A percentile compares a stretch with the other conserved stretches of the same genome.
phyloP scores from a whole-genome alignment of 2,113 vertebrate genomes.

The Axis porcinus region DNA sequence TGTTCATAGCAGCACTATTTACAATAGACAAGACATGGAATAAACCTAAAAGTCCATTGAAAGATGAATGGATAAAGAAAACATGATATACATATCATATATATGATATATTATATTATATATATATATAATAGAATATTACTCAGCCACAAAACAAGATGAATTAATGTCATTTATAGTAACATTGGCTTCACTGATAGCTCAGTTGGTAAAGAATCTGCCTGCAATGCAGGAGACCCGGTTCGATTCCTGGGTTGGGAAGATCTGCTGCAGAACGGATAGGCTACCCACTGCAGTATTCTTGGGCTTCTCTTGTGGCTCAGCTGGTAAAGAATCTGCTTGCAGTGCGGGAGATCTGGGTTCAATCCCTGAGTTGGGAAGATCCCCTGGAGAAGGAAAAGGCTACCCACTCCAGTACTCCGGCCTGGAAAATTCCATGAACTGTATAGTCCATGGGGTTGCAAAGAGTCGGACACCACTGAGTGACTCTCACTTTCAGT shows the following conservation, averaged over 20 bases:
- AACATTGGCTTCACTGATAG: not conserved
- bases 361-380: not conserved
- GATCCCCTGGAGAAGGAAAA: not conserved
- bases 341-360: not conserved
- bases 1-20: not conserved
- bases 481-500: not conserved
- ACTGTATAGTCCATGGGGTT: not conserved
- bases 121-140: not conserved
- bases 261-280: accelerated
- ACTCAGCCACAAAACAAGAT: not conserved
- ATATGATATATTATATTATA: too few relatives aligned
- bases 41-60: not conserved
- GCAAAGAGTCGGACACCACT: not conserved
- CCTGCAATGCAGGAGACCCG: not conserved
- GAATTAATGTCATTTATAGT: not conserved
- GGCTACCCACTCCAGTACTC: not conserved
- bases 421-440: not conserved
- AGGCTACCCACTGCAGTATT: not conserved
- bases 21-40: not conserved
- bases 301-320: not conserved
- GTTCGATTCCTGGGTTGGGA: not conserved
- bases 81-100: not conserved
- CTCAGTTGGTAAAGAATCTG: not conserved
- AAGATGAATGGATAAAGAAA: not conserved
- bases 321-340: not conserved